A percentile compares a stretch with the other conserved stretches of the same genome.
Evolutionary conservation across 2,797 vertebrate genomes (phyloP).

Genomic region (Betta splendens): DNA sequence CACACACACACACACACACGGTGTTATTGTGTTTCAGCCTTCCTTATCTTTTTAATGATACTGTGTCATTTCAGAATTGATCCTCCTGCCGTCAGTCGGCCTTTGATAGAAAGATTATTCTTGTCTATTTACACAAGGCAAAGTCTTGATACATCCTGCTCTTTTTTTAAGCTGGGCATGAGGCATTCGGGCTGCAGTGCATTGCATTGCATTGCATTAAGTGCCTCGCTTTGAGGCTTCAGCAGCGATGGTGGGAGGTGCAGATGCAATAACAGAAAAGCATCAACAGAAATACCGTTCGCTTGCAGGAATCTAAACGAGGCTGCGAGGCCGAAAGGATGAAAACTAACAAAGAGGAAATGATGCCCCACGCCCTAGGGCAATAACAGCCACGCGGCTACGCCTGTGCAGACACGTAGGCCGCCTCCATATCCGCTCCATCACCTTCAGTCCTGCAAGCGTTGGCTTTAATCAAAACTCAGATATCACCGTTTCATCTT

Average conservation of each 20-base stretch:
- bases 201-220: conserved; percentile 45
- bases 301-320: conserved; percentile 38
- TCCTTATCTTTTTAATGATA: conserved; percentile 47
- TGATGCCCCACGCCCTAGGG: background rate
- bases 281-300: conserved; percentile 52
- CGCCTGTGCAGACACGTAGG: conserved; percentile 23
- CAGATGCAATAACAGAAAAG: conserved; percentile 51
- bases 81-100: conserved; percentile 48
- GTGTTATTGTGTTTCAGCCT: conserved; percentile 38
- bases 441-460: conserved; percentile 26
- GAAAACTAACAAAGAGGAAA: conserved; percentile 46
- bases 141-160: conserved; percentile 3
- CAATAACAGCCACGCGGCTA: conserved; percentile 40
- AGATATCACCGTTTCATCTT: conserved; percentile 47
- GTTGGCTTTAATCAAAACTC: conserved; percentile 41
- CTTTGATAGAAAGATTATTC: conserved; percentile 51
- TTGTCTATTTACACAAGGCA: conserved; percentile 16
- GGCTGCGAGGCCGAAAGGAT: conserved; percentile 24
- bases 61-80: conserved; percentile 54
- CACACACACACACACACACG: too few species aligned
- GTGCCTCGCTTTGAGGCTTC: conserved; percentile 47
- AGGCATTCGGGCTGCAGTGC: conserved; percentile 43
- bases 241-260: conserved; percentile 47
- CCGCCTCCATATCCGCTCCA: conserved; percentile 39
- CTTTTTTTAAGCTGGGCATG: conserved; percentile 48